Base-by-base conservation (phyloP, 2,888 invertebrate genomes). In the Patella pellucida region DNA sequence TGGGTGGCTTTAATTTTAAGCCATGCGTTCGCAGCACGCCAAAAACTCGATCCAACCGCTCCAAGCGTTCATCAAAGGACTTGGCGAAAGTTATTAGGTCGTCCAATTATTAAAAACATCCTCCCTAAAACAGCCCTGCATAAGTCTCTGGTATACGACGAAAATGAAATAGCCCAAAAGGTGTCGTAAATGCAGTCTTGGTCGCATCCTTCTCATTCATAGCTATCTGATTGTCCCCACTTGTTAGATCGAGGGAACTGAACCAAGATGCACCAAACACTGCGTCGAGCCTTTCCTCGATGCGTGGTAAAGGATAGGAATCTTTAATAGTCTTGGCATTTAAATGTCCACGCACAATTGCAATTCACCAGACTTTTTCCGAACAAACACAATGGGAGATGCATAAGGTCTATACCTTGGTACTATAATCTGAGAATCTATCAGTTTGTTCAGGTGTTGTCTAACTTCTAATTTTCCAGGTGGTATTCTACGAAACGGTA, bases 201-300 rank as follows among this genome's bases (percentile, higher is more conserved):
- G 74, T 73, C 14, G 31, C 71, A 72, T 79, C 78, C 23, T 72
- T 52, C 3, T 73, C 73, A 19, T 74, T 56, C 67, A 82, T 69
- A 1, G 70, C 76, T 5, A 77, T 72, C 52, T 77, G 77, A 68
- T 76, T 76, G 67, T 77, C 80, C 12, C 75, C 79, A 14, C 68
- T 71, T 14, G 75, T 77, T 23, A 80, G 73, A 52, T 82, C 76
- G 62, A 82, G 74, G 4, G 80, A 79, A 4, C 69, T 71, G 69
- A 78, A 80, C 27, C 73, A 73, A 41, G 71, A 68, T 4, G 78
- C 41, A n/a, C 71, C 72, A 56, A 67, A 52, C 51, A 82, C 68
- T n/a, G 72, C 75, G 72, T 82, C 78, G 31, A 81, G 76, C 16
- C 79, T 73, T 69, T 82, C 80, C 27, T 79, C 79, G 12, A 81